phyloP scores from a whole-genome alignment of 2,113 vertebrate species.

The Pseudorhombus dupliciocellatus region DNA sequence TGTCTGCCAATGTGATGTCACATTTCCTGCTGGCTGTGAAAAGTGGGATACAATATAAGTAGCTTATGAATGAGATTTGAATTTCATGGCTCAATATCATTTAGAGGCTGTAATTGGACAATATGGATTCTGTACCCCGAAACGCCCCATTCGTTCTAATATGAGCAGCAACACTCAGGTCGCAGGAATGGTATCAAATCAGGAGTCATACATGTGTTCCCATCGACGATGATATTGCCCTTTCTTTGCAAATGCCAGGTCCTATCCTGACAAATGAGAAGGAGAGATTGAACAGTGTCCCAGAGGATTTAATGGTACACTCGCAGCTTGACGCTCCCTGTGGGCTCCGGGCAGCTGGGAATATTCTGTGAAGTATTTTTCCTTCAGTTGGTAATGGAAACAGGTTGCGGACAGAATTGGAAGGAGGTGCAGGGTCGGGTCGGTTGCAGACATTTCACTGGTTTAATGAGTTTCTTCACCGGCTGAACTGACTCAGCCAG shows the following conservation, averaged over 20 bases:
- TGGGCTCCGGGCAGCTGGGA: not conserved
- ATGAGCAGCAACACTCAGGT: slow-evolving; percentile 29
- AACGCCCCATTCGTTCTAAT: slow-evolving; percentile 1
- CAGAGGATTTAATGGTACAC: slow-evolving; percentile 12
- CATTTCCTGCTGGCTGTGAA: slow-evolving; percentile 30
- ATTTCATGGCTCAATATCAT: slow-evolving; percentile 47
- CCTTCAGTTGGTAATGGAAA: slow-evolving; percentile 35
- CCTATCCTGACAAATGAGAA: slow-evolving; percentile 42
- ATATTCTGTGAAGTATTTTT: slow-evolving; percentile 8
- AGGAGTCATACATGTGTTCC: slow-evolving; percentile 46
- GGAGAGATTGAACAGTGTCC: slow-evolving; percentile 32
- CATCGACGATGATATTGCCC: slow-evolving; percentile 25
- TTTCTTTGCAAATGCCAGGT: slow-evolving; percentile 39
- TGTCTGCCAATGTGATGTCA: slow-evolving; percentile 41
- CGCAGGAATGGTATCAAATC: slow-evolving; percentile 36
- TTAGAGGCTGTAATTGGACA: slow-evolving; percentile 43
- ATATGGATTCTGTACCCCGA: slow-evolving; percentile 40
- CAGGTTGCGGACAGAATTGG: not conserved
- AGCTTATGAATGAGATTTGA: slow-evolving; percentile 58
- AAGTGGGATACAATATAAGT: slow-evolving; percentile 46
- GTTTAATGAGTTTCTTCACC: not conserved
- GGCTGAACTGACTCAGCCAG: not conserved
- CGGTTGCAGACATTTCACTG: not conserved
- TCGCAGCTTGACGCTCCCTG: slow-evolving; percentile 17
- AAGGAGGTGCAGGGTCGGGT: slow-evolving; percentile 3